Percentiles rank a stretch among this genome's conserved stretches.
phyloP scores from a whole-genome alignment of 2,888 invertebrate species.

The Odontocerum albicorne region DNA sequence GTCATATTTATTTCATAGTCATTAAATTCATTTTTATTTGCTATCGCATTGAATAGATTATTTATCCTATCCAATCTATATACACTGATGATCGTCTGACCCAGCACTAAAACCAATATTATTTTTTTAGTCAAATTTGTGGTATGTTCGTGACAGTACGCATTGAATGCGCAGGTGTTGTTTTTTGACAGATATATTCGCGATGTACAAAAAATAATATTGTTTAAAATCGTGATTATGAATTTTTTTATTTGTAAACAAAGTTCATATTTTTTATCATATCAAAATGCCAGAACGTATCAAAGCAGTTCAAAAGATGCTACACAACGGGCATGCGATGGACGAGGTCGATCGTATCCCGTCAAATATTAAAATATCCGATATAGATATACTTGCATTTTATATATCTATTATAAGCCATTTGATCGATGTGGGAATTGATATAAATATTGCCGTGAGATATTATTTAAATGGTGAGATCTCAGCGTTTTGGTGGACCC shows the following conservation, averaged over 20 bases:
- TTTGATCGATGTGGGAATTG: conserved; percentile 67
- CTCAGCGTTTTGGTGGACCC: conserved; percentile 68
- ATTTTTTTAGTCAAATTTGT: no score
- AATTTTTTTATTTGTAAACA: background rate
- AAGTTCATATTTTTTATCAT: background rate
- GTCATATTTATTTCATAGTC: no score
- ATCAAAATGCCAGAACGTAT: conserved; percentile 25
- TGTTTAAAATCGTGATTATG: no score
- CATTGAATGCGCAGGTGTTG: no score
- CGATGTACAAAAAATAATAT: no score
- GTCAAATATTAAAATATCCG: conserved; percentile 58
- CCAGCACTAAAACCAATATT: no score
- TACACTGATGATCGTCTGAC: no score
- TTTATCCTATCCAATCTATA: no score
- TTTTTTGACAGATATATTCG: no score
- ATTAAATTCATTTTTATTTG: no score
- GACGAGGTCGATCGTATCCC: conserved; percentile 64
- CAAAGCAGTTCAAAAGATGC: conserved; percentile 26
- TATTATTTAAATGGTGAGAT: conserved; percentile 60
- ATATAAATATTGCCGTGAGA: conserved; percentile 68
- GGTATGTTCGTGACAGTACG: no score
- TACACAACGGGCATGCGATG: conserved; percentile 34
- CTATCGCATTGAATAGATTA: no score
- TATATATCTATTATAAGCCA: conserved; percentile 68
- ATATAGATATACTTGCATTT: conserved; percentile 66